Percentiles rank a stretch among this genome's conserved stretches.
phyloP scores from a whole-genome alignment of 2,888 invertebrate genomes.

The Epirrhoe tristata region DNA sequence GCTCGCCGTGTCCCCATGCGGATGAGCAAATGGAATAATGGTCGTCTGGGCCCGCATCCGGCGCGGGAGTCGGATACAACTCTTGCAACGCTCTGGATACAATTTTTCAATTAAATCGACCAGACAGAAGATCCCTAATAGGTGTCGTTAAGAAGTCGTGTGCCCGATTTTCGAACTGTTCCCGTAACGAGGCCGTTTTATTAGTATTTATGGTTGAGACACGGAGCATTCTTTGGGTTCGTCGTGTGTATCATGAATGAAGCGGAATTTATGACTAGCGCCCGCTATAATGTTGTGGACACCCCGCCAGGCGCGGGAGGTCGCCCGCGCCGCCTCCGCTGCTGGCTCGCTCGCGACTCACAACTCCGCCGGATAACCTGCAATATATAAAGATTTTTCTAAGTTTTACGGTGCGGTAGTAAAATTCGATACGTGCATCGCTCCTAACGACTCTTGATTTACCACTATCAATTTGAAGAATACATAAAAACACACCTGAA shows the following conservation, averaged over 20 bases:
- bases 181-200: conserved; percentile 82
- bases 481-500: conserved; percentile 75
- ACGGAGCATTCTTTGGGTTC: conserved; percentile 58
- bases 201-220: conserved; percentile 83
- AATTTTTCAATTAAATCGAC: conserved; percentile 85
- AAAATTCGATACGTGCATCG: conserved; percentile 79
- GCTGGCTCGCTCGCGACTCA: conserved; percentile 48
- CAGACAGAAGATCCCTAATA: conserved; percentile 85
- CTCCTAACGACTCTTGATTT: conserved; percentile 79
- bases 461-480: conserved; percentile 78
- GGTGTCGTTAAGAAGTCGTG: conserved; percentile 85
- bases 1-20: conserved; percentile 74
- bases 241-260: conserved; percentile 73
- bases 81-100: conserved; percentile 83
- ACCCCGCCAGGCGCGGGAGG: conserved; percentile 57
- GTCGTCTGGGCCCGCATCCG: conserved; percentile 85
- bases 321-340: conserved; percentile 48
- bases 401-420: conserved; percentile 79
- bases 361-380: conserved; percentile 59
- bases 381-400: conserved; percentile 77
- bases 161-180: conserved; percentile 84
- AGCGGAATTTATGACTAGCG: conserved; percentile 78
- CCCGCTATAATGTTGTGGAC: conserved; percentile 65
- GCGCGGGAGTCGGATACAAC: conserved; percentile 81
- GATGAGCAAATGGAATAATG: conserved; percentile 85